phyloP scores from a whole-genome alignment of 23 tunicate genomes.

The Oikopleura dioica region DNA sequence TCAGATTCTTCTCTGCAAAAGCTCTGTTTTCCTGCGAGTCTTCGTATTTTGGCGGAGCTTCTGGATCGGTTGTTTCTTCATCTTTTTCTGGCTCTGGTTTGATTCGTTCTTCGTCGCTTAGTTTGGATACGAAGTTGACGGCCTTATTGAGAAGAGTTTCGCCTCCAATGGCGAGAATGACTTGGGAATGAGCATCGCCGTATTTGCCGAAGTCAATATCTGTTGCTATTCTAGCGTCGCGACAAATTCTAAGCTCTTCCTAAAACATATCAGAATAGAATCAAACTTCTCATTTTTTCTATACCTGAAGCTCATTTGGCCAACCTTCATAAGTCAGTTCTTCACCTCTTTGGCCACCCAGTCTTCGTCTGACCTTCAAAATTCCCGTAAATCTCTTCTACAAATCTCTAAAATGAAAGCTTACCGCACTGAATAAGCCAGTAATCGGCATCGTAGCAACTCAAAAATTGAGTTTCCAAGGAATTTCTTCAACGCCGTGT shows the following conservation, averaged over 20 bases:
- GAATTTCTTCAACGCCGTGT: no score
- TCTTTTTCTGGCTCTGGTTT: not conserved
- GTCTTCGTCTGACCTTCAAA: not conserved
- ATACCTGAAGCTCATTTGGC: not conserved
- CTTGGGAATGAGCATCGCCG: not conserved
- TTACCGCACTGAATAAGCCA: no score
- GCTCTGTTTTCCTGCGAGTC: not conserved
- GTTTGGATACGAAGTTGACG: not conserved
- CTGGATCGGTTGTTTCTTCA: not conserved
- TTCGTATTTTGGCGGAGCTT: not conserved
- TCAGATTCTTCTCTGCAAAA: not conserved
- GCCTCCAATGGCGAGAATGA: not conserved
- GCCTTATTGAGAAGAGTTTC: not conserved
- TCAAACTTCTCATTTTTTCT: not conserved
- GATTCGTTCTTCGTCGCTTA: not conserved
- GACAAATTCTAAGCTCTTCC: not conserved
- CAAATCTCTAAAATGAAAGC: no score
- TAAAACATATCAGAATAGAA: not conserved
- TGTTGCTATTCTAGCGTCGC: not conserved
- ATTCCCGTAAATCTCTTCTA: no score
- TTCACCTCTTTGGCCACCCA: slow-evolving; percentile 1
- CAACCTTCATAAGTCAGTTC: not conserved
- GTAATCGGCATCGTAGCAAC: no score
- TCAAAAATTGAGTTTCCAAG: no score
- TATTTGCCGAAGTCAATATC: not conserved